Base-by-base conservation (phyloP, 1,140 invertebrate species). In the Lucilia cuprina region DNA sequence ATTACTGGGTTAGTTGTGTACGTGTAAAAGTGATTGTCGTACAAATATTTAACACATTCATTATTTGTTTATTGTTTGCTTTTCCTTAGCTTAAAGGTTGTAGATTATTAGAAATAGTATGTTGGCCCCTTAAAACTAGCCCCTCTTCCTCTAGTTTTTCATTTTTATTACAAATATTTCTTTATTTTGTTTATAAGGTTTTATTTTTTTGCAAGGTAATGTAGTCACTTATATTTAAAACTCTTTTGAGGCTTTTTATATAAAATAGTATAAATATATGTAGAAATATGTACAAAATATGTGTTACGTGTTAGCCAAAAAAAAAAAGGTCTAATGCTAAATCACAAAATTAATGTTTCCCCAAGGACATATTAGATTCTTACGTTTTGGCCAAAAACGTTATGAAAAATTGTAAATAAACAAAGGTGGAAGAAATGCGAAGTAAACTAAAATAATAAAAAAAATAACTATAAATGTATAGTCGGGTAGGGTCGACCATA, bases 331-430 rank as follows among this genome's bases (percentile, higher is more conserved):
- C 65, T 70, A 70, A 70, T 70, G 19, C n/a, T 21, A 70, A 70
- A 70, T 70, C 65, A 70, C 65, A 70, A 70, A 60, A 70, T 70
- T 21, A 70, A 70, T 70, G 19, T 70, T 21, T 21, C 65, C 65
- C 65, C 19, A 70, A 21, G 65, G 65, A 70, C 65, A 70, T 21
- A 70, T 60, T 70, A 70, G 5, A 19, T 70, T 70, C n/a, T 70
- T 70, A 2, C n/a, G 3, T 60, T 60, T 30, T 60, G 2, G 55
- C n/a, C n/a, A 17, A 60, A 60, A 60, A n/a, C 13, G 5, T 17
- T 17, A 60, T 14, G 5, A 21, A 70, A 70, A 70, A 70, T 21
- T 25, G 65, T 21, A 70, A 70, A 70, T 10, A 25, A 55, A 55
- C 50, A 55, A 55, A 55, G 5, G 41, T 7, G 5, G 10, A 41